These are phyloP conservation scores for Cottus gobio DNA, from an alignment of 2,113 vertebrate genomes.

Conservation along the genomic window DNA sequence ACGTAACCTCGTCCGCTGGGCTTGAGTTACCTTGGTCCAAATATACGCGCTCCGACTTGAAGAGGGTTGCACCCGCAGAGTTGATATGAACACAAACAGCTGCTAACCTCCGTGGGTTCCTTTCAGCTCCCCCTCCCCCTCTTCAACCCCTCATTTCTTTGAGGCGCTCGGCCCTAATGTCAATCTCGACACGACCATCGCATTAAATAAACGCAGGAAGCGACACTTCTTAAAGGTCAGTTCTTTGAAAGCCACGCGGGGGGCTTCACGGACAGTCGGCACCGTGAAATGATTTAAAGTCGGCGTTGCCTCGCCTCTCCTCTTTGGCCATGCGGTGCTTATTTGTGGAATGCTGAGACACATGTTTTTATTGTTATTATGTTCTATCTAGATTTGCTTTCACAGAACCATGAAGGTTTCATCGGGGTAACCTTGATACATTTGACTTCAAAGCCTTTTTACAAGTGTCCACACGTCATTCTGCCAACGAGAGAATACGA, in stretches of 20 bases:
- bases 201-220: background rate
- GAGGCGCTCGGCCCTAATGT: background rate
- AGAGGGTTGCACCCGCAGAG: slow-evolving; percentile 45
- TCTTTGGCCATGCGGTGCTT: slow-evolving; percentile 17
- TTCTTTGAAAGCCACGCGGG: background rate
- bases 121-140: background rate
- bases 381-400: background rate
- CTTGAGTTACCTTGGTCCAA: slow-evolving; percentile 82
- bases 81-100: slow-evolving; percentile 79
- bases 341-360: slow-evolving; percentile 23
- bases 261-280: slow-evolving; percentile 39
- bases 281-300: slow-evolving; percentile 21
- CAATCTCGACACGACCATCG: background rate
- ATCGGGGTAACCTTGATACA: background rate
- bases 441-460: background rate
- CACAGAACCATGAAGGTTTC: background rate
- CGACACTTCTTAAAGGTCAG: slow-evolving; percentile 12
- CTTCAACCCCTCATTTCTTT: background rate
- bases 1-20: slow-evolving; percentile 55
- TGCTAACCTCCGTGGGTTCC: slow-evolving; percentile 75
- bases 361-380: background rate
- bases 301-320: background rate
- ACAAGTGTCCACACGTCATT: background rate
- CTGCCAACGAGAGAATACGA: background rate
- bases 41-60: slow-evolving; percentile 74